These are phyloP conservation scores for Rhynchophorus ferrugineus DNA, from an alignment of 1,140 invertebrate genomes.

Conservation along the genomic window DNA sequence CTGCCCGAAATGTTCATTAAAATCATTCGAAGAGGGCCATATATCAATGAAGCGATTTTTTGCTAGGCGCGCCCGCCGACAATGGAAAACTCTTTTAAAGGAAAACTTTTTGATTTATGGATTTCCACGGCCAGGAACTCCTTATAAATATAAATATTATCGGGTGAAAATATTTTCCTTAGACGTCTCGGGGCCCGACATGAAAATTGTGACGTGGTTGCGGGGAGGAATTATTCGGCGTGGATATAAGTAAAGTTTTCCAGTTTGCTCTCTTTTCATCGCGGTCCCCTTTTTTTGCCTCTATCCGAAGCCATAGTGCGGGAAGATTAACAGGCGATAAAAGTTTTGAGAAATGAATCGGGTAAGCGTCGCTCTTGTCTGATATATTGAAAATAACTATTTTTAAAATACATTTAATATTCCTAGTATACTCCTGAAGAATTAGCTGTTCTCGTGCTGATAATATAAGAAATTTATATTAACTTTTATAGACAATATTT, in stretches of 20 bases:
- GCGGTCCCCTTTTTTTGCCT: not conserved
- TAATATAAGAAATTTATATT: too few relatives aligned
- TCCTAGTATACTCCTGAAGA: too few relatives aligned
- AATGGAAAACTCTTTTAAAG: constrained; percentile 15
- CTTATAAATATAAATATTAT: constrained; percentile 21
- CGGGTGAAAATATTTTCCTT: constrained; percentile 2
- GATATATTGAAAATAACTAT: too few relatives aligned
- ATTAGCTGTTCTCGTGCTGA: too few relatives aligned
- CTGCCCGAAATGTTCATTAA: constrained; percentile 15
- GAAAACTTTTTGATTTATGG: constrained; percentile 22
- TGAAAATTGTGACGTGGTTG: constrained; percentile 5
- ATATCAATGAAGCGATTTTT: constrained; percentile 14
- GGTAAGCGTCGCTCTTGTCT: too few relatives aligned
- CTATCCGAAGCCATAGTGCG: too few relatives aligned
- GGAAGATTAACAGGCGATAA: too few relatives aligned
- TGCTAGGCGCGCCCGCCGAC: constrained; percentile 1
- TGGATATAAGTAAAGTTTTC: constrained; percentile 10
- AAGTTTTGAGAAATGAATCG: too few relatives aligned
- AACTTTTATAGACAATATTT: too few relatives aligned
- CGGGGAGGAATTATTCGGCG: constrained; percentile 1
- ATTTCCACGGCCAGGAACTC: constrained; percentile 13
- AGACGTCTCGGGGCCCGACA: not conserved
- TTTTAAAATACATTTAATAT: too few relatives aligned
- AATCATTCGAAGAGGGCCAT: constrained; percentile 15
- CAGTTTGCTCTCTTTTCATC: not conserved